These are phyloP conservation scores for Sturnira hondurensis DNA, from an alignment of 2,113 vertebrate species.

Conservation along the genomic window DNA sequence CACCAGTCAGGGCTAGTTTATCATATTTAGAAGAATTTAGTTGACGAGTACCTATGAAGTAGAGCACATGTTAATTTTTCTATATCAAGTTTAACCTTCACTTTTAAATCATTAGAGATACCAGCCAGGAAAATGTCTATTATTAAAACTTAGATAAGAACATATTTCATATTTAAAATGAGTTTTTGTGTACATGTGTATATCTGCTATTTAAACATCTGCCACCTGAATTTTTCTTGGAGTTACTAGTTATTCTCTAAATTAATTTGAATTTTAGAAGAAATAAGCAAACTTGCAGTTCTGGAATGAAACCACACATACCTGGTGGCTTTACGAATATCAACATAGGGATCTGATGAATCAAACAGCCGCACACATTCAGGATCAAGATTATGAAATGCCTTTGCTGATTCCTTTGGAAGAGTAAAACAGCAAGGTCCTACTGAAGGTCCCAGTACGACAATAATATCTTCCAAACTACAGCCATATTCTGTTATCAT, in stretches of 20 bases:
- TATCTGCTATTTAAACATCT: background rate
- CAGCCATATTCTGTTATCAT: constrained; percentile 89
- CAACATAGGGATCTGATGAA: constrained; percentile 80
- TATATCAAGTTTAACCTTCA: background rate
- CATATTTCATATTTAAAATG: background rate
- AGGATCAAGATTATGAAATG: constrained; percentile 86
- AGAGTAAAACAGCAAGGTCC: constrained; percentile 92
- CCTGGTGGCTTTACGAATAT: constrained; percentile 93
- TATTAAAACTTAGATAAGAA: background rate
- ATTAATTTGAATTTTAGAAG: constrained; percentile 22
- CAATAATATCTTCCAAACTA: constrained; percentile 82
- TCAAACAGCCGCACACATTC: constrained; percentile 85
- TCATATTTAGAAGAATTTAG: background rate
- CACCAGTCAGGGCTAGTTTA: no score
- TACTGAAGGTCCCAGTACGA: constrained; percentile 90
- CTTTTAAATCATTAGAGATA: background rate
- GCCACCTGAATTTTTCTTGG: background rate
- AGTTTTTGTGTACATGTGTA: background rate
- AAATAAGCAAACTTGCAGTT: background rate
- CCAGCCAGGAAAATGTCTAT: background rate
- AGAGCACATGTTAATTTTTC: background rate
- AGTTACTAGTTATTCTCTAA: background rate
- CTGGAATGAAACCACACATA: constrained; percentile 68
- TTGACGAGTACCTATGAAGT: background rate
- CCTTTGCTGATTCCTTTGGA: constrained; percentile 80